phyloP scores from a whole-genome alignment of 2,888 invertebrate species.

The Camponotus fellah region DNA sequence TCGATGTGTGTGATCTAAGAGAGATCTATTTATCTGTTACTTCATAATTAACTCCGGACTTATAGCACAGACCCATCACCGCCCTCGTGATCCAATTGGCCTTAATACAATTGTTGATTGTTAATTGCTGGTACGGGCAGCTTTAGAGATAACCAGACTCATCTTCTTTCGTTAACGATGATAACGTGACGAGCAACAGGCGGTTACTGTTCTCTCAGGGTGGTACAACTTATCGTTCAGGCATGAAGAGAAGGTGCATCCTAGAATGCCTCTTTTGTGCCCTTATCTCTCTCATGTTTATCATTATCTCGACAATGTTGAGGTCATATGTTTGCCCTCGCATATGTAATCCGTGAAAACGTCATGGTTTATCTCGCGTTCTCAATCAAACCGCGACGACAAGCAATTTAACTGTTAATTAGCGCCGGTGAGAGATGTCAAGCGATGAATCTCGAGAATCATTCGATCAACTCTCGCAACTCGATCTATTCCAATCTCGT shows the following conservation, averaged over 20 bases:
- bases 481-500: background rate
- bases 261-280: background rate
- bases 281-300: conserved; percentile 17
- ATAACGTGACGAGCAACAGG: conserved; percentile 29
- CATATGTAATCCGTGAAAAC: background rate
- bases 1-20: background rate
- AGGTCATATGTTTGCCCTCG: background rate
- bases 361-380: conserved; percentile 15
- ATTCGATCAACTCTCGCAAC: background rate
- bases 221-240: background rate
- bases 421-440: background rate
- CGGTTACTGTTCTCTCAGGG: background rate
- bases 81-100: conserved; percentile 63
- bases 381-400: conserved; percentile 33
- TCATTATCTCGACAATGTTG: background rate
- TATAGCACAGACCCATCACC: conserved; percentile 45
- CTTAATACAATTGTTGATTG: conserved; percentile 68
- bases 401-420: conserved; percentile 31
- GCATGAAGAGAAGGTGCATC: background rate
- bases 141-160: background rate
- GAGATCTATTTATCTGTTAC: conserved; percentile 72
- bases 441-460: background rate
- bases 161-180: conserved; percentile 25
- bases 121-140: conserved; percentile 59
- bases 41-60: conserved; percentile 57